These are phyloP conservation scores for Aptenodytes forsteri DNA, from an alignment of 2,113 vertebrate species.

Conservation along the genomic window DNA sequence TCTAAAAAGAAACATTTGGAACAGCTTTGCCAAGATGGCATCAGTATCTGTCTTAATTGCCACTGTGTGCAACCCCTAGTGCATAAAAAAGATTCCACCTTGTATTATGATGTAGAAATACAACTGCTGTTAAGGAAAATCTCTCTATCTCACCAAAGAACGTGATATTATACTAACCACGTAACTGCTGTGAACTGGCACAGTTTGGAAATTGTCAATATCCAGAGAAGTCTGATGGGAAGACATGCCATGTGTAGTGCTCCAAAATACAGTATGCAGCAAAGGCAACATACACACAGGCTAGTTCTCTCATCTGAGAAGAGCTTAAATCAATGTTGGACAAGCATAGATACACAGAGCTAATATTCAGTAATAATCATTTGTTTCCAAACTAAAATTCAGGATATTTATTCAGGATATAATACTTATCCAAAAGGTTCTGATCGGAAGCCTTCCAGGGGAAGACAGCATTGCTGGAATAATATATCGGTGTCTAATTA, in stretches of 20 bases:
- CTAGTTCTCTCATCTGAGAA: neutral
- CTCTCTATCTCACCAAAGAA: neutral
- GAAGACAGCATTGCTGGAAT: neutral
- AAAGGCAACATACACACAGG: neutral
- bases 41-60: neutral
- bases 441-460: neutral
- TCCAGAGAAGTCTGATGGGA: neutral
- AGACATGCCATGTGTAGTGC: fast-evolving
- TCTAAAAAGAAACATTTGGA: neutral
- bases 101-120: neutral
- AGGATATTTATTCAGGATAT: neutral
- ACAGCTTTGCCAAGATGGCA: neutral
- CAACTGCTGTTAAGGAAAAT: neutral
- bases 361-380: neutral
- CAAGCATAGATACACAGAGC: neutral
- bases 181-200: neutral
- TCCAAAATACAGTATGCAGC: neutral
- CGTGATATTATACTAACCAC: neutral
- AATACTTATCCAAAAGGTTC: neutral
- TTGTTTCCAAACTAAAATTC: neutral
- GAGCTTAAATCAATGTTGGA: neutral
- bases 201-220: neutral
- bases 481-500: neutral
- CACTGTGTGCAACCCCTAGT: neutral
- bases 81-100: neutral